phyloP scores from a whole-genome alignment of 2,113 vertebrate genomes.

The Prunella himalayana region DNA sequence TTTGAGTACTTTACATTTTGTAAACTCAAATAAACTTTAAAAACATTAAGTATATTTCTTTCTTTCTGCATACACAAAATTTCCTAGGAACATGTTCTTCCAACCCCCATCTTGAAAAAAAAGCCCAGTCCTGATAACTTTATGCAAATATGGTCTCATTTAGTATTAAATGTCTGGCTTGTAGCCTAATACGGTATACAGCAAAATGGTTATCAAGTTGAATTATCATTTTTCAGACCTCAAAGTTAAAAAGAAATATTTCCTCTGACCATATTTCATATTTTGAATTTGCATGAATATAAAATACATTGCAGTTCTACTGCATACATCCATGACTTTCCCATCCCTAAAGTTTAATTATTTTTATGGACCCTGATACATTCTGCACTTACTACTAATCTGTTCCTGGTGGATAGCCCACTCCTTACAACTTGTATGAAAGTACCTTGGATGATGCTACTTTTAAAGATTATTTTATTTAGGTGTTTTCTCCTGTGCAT shows the following conservation, averaged over 20 bases:
- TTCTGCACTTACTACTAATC: background rate
- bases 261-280: background rate
- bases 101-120: background rate
- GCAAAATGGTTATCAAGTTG: background rate
- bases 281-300: background rate
- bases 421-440: background rate
- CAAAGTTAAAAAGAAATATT: slow-evolving; percentile 3
- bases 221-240: background rate
- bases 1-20: background rate
- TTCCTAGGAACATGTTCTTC: background rate
- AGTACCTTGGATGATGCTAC: background rate
- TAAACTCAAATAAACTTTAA: background rate
- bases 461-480: background rate
- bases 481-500: background rate
- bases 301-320: background rate
- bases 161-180: background rate
- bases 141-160: background rate
- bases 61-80: background rate
- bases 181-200: background rate
- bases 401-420: background rate
- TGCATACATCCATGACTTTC: background rate
- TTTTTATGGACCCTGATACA: background rate
- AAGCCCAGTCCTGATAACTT: background rate
- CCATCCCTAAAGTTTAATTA: background rate
- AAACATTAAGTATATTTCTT: background rate